Base-by-base conservation (phyloP, 2,888 invertebrate genomes). In the Resseliella maxima region DNA sequence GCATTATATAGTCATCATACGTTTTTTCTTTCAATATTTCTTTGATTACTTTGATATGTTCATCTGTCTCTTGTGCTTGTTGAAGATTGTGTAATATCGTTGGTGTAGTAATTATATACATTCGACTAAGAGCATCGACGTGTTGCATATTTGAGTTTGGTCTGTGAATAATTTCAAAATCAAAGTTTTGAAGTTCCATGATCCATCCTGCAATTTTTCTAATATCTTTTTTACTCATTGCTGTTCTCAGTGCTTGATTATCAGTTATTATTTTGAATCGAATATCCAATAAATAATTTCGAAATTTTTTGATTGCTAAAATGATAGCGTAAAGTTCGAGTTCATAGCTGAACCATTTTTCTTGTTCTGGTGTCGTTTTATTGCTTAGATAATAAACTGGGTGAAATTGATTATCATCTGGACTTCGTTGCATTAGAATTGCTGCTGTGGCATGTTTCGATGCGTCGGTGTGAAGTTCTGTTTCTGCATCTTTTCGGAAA, bases 71-170 rank as follows among this genome's bases (percentile, higher is more conserved):
- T n/a, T n/a, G n/a, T n/a, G n/a, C n/a, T n/a, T n/a, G n/a, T n/a
- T n/a, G n/a, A n/a, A n/a, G n/a, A n/a, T n/a, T n/a, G n/a, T n/a
- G n/a, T n/a, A n/a, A n/a, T n/a, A n/a, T n/a, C n/a, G n/a, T n/a
- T n/a, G n/a, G n/a, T n/a, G n/a, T n/a, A n/a, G n/a, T n/a, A n/a
- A n/a, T n/a, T n/a, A n/a, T n/a, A n/a, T n/a, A n/a, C n/a, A n/a
- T n/a, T n/a, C n/a, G n/a, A n/a, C n/a, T n/a, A n/a, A n/a, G n/a
- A n/a, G n/a, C n/a, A n/a, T n/a, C n/a, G 0, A 89, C 89, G 88
- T 89, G 89, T 24, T 64, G 85, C 89, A 89, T 90, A 45, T 87
- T 86, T 54, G 46, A 85, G 27, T 12, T 10, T 24, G 85, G n/a
- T 24, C 85, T n/a, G n/a, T 85, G 85, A 38, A 36, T 10, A n/a